Base-by-base conservation (phyloP, 1,140 invertebrate species). In the Trissolcus basalis region DNA sequence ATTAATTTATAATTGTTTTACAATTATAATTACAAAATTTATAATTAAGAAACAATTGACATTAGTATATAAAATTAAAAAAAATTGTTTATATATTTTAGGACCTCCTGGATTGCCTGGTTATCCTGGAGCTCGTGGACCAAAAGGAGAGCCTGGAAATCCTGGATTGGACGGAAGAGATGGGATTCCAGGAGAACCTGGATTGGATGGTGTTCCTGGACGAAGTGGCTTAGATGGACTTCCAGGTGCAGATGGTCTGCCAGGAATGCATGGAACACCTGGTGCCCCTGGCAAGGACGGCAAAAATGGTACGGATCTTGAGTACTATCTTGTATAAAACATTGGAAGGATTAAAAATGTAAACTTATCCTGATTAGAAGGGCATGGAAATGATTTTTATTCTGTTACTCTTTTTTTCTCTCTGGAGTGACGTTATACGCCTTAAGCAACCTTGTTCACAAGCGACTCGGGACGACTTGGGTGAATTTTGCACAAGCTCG, bases 161-260 rank as follows among this genome's bases (percentile, higher is more conserved):
- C 89, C 92, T 0, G 95, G 96, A 0, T 82, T 96, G 2, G 95
- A 97, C 80, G 96, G 96, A 0, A 89, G 95, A 55, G 95, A 96
- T 82, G 95, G 95, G 12, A 91, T 95, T 10, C 94, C 94, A 0
- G 96, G 96, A 0, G 93, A 96, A 75, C 95, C 96, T 11, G 96
- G 95, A 1, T 85, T 96, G 11, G 95, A 96, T 79, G 96, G 96
- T 0, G 90, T 95, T 44, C 93, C 94, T 0, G 94, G 94, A 12
- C 90, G 95, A 64, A 95, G 93, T 51, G 94, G 94, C 0, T 89
- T 92, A 6, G 93, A 94, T 82, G 93, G 93, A 1, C 83, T 90
- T n/a, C 90, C 92, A 0, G 93, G 94, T 4, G 88, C 89, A 69
- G 91, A 93, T 81, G 94, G 94, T 0, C 88, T 87, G n/a, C 90